phyloP scores from a whole-genome alignment of 2,113 vertebrate genomes.

The Saimiri boliviensis region DNA sequence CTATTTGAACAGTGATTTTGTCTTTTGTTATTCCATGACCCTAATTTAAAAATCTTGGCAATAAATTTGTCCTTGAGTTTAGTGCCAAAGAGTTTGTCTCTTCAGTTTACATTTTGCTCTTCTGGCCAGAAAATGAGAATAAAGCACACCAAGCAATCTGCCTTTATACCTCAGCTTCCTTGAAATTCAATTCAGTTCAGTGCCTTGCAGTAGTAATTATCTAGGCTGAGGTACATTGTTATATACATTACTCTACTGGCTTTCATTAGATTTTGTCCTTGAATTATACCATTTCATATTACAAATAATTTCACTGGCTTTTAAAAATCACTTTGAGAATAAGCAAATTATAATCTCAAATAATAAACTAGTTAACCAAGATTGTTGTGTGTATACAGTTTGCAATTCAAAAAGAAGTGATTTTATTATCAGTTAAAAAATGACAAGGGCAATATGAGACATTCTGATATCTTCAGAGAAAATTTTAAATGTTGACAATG shows the following conservation, averaged over 20 bases:
- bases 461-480: background rate
- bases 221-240: background rate
- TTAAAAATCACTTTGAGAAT: background rate
- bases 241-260: background rate
- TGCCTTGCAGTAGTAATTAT: background rate
- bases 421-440: conserved; percentile 12
- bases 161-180: background rate
- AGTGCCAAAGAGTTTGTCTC: conserved; percentile 54
- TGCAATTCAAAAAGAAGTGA: background rate
- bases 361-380: background rate
- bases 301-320: background rate
- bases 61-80: conserved; percentile 61
- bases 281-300: background rate
- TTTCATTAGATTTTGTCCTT: background rate
- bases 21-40: conserved; percentile 68
- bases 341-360: background rate
- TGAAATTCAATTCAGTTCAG: background rate
- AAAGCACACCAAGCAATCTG: background rate
- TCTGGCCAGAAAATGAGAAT: conserved; percentile 33
- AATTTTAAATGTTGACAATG: background rate
- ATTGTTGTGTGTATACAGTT: background rate
- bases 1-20: conserved; percentile 50
- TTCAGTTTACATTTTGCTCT: conserved; percentile 60
- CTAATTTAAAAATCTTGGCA: conserved; percentile 52
- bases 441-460: background rate